Evolutionary conservation across 2,888 invertebrate genomes (phyloP), one percentile per base, ranked within the genome.

Genomic region (Sphaerophoria rueppellii): DNA sequence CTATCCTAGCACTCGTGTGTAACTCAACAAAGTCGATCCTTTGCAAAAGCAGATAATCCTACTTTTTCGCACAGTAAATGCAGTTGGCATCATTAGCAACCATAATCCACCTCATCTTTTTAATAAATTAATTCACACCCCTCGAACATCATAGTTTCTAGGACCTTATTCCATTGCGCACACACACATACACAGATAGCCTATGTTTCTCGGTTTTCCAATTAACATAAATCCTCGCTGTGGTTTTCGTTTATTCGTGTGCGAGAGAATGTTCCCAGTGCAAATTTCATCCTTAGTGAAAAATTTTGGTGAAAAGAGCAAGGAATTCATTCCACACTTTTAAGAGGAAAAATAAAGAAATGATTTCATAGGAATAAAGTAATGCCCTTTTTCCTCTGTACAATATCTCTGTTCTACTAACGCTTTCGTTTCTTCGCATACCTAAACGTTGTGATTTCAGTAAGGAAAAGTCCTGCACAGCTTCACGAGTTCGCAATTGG

Each of bases 121-220:
- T 57, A 80, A 80, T 58, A 80, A 80, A 81, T 75, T 81, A 81
- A 81, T 81, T 81, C 71, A 60, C 69, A 52, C 6, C 70, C 71
- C n/a, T 16, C 60, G 32, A 40, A 46, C 48, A 48, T 34, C 43
- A 46, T 16, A 14, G 9, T 24, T 24, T 24, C 24, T 24, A 24
- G 24, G 24, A 24, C 24, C 24, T 24, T 24, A 2, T 24, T 2
- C 24, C 24, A 24, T 24, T n/a, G n/a, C 24, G 24, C 24, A 24
- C 24, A 24, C 24, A 24, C 1, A 24, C 24, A 24, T 2, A 24
- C 43, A 43, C 43, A 43, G 11, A 43, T 32, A 32, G 63, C 34
- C 34, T 50, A 65, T 35, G 35, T 16, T 50, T 11, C 35, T 65
- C 65, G 65, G 24, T 65, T 65, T 65, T 65, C 50, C 65, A 65